phyloP scores from a whole-genome alignment of 2,888 invertebrate species.

The Caradrina kadenii region DNA sequence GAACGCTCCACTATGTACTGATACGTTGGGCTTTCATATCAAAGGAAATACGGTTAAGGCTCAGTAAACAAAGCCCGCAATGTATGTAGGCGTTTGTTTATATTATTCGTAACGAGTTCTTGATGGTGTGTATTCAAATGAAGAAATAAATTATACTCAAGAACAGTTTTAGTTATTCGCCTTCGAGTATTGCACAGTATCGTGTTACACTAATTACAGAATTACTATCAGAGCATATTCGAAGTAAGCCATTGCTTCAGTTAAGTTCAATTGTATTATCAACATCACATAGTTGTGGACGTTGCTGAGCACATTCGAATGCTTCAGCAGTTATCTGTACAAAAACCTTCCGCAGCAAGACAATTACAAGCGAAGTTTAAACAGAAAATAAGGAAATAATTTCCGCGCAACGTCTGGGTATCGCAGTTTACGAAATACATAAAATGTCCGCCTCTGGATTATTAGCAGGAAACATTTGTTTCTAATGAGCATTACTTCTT shows the following conservation, averaged over 20 bases:
- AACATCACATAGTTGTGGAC: conserved; percentile 7
- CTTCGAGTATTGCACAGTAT: conserved; percentile 12
- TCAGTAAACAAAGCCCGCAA: conserved; percentile 58
- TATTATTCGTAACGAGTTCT: conserved; percentile 60
- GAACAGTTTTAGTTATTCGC: conserved; percentile 32
- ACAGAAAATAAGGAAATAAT: conserved; percentile 54
- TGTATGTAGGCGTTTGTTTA: conserved; percentile 57
- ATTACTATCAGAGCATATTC: conserved; percentile 2
- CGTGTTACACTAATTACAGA: background rate
- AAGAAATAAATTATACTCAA: conserved; percentile 48
- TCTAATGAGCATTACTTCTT: conserved; percentile 66
- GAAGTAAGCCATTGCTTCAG: background rate
- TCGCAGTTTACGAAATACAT: conserved; percentile 50
- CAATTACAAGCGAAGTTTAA: conserved; percentile 51
- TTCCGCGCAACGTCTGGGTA: conserved; percentile 50
- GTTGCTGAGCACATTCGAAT: conserved; percentile 12
- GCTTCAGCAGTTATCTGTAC: conserved; percentile 36
- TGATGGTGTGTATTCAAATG: conserved; percentile 64
- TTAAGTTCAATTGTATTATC: conserved; percentile 14
- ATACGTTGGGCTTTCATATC: conserved; percentile 54
- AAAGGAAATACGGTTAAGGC: conserved; percentile 58
- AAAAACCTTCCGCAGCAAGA: conserved; percentile 49
- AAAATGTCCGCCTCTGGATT: conserved; percentile 53
- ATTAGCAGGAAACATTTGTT: conserved; percentile 58
- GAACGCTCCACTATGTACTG: conserved; percentile 35